phyloP scores from a whole-genome alignment of 2,797 vertebrate species.

The Remorina albescens region DNA sequence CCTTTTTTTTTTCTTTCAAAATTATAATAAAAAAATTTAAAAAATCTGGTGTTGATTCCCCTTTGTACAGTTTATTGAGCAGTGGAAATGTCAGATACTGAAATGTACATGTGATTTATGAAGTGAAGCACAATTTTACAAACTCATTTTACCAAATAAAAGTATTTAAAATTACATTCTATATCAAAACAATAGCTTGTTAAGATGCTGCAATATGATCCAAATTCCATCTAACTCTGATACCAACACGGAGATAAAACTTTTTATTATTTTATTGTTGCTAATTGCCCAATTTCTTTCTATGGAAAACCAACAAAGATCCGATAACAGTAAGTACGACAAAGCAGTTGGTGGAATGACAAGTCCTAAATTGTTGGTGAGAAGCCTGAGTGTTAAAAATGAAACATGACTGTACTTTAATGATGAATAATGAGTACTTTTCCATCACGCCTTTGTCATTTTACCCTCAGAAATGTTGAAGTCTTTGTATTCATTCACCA shows the following conservation, averaged over 20 bases:
- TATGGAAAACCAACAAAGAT: background rate
- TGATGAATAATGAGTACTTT: background rate
- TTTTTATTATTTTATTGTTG: too few species aligned
- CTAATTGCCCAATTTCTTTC: too few species aligned
- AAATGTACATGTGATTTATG: background rate
- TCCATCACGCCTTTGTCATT: background rate
- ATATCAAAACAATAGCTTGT: too few species aligned
- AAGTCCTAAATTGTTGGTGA: background rate
- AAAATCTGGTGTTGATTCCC: too few species aligned
- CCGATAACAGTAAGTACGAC: background rate
- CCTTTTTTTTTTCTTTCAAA: background rate
- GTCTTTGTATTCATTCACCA: constrained; percentile 9
- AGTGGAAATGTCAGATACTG: background rate
- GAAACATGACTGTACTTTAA: background rate
- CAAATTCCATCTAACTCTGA: too few species aligned
- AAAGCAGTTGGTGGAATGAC: background rate
- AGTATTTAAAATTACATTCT: background rate
- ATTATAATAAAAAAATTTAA: too few species aligned
- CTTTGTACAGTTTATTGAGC: background rate
- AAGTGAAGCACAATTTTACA: too few species aligned
- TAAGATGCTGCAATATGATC: too few species aligned
- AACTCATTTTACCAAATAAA: too few species aligned
- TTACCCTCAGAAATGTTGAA: background rate
- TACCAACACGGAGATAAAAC: too few species aligned
- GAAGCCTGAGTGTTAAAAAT: background rate